Evolutionary conservation across 2,888 invertebrate species (phyloP), one percentile per base, ranked within the genome.

Genomic region (Papilio elwesi): DNA sequence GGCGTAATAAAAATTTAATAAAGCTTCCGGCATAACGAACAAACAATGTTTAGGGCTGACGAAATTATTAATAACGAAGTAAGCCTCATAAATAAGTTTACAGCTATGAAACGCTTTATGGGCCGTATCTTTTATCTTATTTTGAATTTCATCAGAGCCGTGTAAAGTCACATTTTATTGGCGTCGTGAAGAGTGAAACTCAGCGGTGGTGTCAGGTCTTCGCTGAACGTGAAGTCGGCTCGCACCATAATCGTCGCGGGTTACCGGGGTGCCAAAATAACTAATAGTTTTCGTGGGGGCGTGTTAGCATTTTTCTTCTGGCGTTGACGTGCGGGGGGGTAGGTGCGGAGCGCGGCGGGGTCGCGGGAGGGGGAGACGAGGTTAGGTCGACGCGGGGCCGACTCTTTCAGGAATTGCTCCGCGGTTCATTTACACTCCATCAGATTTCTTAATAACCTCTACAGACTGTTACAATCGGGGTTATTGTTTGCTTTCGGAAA

Each of bases 281-380:
- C 92, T 93, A 93, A 93, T 93, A 93, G 93, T 93, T 93, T 92
- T 90, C 90, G 92, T 90, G 93, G 90, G 90, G 93, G 92, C 91
- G 93, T 93, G 93, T 93, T 93, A 93, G 93, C 93, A 93, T 93
- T 93, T 93, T 93, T 93, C 93, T 93, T 93, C 93, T 93, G 93
- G 81, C 88, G 87, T 88, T 93, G 93, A 93, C 93, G 93, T 81
- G 76, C 77, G 78, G 87, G 85, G n/a, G 83, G 84, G 82, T 79
- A 75, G 74, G 78, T 77, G 74, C 75, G 75, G 77, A 74, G 0
- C 12, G 78, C 79, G 77, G 77, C 15, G 62, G 77, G 78, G 75
- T 72, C 78, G 74, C 76, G 75, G 78, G 74, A 76, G 78, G 76
- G 80, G 77, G 81, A 79, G 26, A 47, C 10, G 72, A 48, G 72